Evolutionary conservation across 2,113 vertebrate species (phyloP).

Genomic region (Ifrita kowaldi): DNA sequence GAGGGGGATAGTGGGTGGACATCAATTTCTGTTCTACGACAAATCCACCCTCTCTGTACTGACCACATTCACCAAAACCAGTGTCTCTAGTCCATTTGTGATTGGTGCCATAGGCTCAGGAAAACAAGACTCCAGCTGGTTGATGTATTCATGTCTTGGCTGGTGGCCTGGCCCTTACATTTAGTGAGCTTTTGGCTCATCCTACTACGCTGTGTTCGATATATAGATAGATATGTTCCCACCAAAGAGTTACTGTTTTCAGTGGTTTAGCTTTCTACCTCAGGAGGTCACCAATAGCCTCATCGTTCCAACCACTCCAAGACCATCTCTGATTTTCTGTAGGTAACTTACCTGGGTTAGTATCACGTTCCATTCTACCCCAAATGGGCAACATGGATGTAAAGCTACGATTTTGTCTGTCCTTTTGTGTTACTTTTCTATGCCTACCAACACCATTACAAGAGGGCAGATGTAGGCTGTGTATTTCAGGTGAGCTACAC

Average conservation of each 20-base stretch:
- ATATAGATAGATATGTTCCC: not conserved
- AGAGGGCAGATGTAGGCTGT: not conserved
- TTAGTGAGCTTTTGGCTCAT: not conserved
- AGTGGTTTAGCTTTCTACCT: not conserved
- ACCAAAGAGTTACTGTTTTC: not conserved
- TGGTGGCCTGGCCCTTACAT: not conserved
- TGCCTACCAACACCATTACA: not conserved
- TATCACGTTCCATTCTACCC: not conserved
- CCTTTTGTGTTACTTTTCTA: not conserved
- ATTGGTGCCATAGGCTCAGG: not conserved
- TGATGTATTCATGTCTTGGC: rapidly evolving
- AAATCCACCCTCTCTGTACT: not conserved
- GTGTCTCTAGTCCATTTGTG: not conserved
- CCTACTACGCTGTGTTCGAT: not conserved
- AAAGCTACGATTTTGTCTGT: not conserved
- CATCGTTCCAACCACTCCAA: rapidly evolving
- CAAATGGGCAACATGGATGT: too few relatives aligned
- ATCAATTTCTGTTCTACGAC: not conserved
- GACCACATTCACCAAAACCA: not conserved
- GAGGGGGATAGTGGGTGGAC: not conserved
- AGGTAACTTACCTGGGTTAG: not conserved
- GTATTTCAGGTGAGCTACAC: not conserved
- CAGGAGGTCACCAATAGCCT: not conserved
- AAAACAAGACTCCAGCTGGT: not conserved
- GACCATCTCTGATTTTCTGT: not conserved